Evolutionary conservation across 2,888 invertebrate species (phyloP).

Genomic region (Lithophane leautieri): DNA sequence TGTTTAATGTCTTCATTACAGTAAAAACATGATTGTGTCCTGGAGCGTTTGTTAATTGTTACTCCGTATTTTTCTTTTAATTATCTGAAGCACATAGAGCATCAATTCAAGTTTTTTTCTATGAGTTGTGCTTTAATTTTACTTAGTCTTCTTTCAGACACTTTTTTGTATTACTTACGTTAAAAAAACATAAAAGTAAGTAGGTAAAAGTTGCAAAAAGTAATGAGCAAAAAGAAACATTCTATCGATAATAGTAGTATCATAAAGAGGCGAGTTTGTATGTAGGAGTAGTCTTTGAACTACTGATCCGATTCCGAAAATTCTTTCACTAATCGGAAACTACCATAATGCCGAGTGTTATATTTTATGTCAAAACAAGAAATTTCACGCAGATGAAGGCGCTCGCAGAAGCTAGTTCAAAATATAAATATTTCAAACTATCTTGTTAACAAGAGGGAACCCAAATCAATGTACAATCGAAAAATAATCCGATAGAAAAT

Average conservation of each 20-base stretch:
- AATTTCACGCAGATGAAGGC: too few species aligned
- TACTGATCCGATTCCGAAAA: too few species aligned
- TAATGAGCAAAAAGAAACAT: background rate
- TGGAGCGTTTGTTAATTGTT: slow-evolving; percentile 50
- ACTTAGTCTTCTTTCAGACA: fast-evolving
- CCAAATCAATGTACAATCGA: slow-evolving; percentile 70
- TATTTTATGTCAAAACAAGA: too few species aligned
- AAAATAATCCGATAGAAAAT: slow-evolving; percentile 75
- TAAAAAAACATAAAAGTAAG: background rate
- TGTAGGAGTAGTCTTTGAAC: too few species aligned
- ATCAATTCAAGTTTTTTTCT: background rate
- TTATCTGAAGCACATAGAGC: background rate
- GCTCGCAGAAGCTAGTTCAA: background rate
- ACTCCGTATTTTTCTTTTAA: slow-evolving; percentile 30
- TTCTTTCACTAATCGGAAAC: too few species aligned
- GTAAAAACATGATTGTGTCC: slow-evolving; percentile 49
- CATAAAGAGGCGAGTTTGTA: too few species aligned
- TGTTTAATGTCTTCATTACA: slow-evolving; percentile 61
- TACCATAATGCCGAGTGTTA: too few species aligned
- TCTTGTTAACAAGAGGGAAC: slow-evolving; percentile 55
- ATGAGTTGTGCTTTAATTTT: background rate
- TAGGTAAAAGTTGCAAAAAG: background rate
- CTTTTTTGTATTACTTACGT: too few species aligned
- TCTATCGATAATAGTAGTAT: too few species aligned
- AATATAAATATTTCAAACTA: background rate